Conservation (phyloP, 2,888 invertebrate genomes). For the Leptogaster cylindrica region DNA sequence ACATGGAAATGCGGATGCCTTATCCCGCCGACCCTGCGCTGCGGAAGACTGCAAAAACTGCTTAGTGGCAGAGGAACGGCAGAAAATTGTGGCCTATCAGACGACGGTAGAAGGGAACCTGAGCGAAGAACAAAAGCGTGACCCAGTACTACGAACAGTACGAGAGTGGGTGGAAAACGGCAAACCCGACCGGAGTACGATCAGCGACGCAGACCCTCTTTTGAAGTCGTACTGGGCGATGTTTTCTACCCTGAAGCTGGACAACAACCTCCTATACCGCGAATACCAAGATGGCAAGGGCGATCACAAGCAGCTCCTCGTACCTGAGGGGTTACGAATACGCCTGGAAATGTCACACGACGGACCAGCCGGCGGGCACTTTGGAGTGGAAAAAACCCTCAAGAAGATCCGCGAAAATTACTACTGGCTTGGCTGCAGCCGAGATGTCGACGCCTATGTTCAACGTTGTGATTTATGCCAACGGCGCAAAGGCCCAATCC, state of each 20-base stretch:
- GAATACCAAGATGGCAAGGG: neutral
- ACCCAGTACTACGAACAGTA: neutral
- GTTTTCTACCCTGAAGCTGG: neutral
- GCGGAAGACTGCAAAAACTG: conserved; percentile 4
- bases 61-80: neutral
- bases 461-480: neutral
- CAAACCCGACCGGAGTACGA: neutral
- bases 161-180: neutral
- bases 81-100: neutral
- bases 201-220: neutral
- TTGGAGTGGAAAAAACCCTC: neutral
- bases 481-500: neutral
- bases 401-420: neutral
- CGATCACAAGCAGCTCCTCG: neutral
- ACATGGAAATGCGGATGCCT: conserved; percentile 49
- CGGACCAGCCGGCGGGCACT: neutral
- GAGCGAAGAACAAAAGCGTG: neutral
- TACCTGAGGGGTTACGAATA: neutral
- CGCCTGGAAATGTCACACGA: neutral
- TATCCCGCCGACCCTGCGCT: conserved; percentile 49
- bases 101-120: neutral
- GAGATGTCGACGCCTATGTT: neutral
- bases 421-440: neutral
- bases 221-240: neutral
- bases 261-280: neutral